phyloP scores from a whole-genome alignment of 2,113 vertebrate species.

The cattle (Bos taurus) region DNA sequence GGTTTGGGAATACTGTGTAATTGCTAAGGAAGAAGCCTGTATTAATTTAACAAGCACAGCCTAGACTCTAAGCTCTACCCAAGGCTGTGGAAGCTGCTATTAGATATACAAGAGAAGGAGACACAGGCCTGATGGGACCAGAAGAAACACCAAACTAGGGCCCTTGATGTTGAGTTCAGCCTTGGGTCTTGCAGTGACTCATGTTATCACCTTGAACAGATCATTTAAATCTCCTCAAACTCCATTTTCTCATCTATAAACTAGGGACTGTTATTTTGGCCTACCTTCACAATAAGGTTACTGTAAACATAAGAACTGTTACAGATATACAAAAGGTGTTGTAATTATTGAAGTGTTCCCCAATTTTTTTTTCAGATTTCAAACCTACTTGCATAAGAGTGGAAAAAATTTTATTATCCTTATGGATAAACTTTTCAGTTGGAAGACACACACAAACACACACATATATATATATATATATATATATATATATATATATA shows the following conservation, averaged over 20 bases:
- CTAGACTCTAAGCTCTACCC: not conserved
- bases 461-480: too few species aligned
- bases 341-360: not conserved
- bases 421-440: not conserved
- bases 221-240: not conserved
- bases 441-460: not conserved
- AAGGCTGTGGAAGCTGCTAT: too few species aligned
- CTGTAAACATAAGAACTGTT: not conserved
- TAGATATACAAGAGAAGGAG: not conserved
- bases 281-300: not conserved
- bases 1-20: not conserved
- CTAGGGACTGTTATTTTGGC: not conserved
- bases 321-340: not conserved
- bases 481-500: too few species aligned
- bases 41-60: not conserved
- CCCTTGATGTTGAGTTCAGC: not conserved
- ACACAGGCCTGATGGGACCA: not conserved
- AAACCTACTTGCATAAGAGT: not conserved
- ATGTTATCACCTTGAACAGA: not conserved
- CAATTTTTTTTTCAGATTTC: not conserved
- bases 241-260: not conserved
- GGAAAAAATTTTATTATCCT: not conserved
- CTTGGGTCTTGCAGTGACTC: not conserved
- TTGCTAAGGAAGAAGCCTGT: not conserved
- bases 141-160: not conserved